Percentiles rank a stretch among this genome's conserved stretches.
These are phyloP conservation scores for Agapostemon virescens DNA, from an alignment of 2,888 invertebrate species.

Conservation along the genomic window DNA sequence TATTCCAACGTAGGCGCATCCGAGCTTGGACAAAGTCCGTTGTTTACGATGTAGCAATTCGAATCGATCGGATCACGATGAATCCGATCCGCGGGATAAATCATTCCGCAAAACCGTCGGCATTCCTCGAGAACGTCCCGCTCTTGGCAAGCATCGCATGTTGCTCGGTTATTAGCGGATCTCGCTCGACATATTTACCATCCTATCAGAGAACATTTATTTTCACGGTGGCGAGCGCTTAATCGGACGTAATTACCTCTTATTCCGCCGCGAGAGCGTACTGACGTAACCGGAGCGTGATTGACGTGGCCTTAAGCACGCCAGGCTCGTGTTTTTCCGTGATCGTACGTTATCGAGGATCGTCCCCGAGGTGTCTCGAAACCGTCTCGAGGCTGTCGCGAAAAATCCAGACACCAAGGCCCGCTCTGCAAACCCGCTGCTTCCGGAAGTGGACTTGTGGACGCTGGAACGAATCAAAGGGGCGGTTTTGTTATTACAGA, in stretches of 20 bases:
- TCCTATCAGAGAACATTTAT: conserved; percentile 46
- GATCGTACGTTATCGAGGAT: conserved; percentile 18
- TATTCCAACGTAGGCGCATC: neutral
- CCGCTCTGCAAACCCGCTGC: neutral
- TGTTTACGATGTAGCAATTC: conserved; percentile 1
- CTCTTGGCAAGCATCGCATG: conserved; percentile 8
- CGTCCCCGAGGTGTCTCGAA: neutral
- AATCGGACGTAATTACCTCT: conserved; percentile 56
- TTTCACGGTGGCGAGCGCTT: conserved; percentile 51
- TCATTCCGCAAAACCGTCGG: conserved; percentile 1
- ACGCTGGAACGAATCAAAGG: neutral
- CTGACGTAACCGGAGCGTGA: conserved; percentile 68
- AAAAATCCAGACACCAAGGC: neutral
- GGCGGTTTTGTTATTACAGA: too few species aligned
- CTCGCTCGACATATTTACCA: conserved; percentile 41
- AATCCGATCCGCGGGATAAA: conserved; percentile 5
- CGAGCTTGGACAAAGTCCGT: neutral
- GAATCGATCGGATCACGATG: conserved; percentile 2
- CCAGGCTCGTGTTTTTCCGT: conserved; percentile 49
- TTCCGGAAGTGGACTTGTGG: neutral
- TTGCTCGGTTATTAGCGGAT: conserved; percentile 31
- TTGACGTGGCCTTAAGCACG: conserved; percentile 59
- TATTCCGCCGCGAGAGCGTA: conserved; percentile 43
- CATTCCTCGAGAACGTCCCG: neutral
- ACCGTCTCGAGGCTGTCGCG: neutral